These are phyloP conservation scores for Cancer borealis DNA, from an alignment of 2,888 invertebrate genomes.

Conservation along the genomic window DNA sequence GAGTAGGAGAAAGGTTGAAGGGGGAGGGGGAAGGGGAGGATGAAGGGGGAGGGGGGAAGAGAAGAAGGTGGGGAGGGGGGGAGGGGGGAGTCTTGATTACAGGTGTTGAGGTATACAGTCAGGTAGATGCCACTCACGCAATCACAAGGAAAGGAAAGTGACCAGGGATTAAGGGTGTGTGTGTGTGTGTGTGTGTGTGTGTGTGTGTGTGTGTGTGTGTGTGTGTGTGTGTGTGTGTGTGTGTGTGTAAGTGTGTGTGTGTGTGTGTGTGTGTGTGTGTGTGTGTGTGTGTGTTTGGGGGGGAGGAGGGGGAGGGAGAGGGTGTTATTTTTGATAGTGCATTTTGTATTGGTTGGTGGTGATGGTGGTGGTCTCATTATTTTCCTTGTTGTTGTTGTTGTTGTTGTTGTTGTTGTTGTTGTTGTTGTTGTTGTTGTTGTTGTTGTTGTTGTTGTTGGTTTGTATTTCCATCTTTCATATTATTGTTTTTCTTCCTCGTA, in stretches of 20 bases:
- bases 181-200: background rate
- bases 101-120: background rate
- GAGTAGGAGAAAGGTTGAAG: background rate
- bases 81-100: background rate
- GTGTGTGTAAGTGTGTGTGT: background rate
- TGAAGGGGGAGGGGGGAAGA: background rate
- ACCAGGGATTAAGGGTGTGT: background rate
- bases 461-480: background rate
- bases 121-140: slow-evolving; percentile 43
- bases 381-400: background rate
- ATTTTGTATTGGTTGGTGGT: background rate
- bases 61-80: background rate
- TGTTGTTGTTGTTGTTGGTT: background rate
- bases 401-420: background rate
- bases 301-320: background rate
- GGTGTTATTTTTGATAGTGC: background rate
- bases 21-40: background rate
- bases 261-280: background rate
- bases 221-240: too few species aligned
- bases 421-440: too few species aligned
- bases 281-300: background rate
- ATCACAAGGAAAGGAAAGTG: background rate
- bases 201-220: background rate
- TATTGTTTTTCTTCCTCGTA: background rate
- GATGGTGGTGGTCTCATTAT: background rate